Percentiles rank a stretch among this genome's conserved stretches.
These are phyloP conservation scores for Eptesicus fuscus DNA, from an alignment of 2,113 vertebrate species.

Conservation along the genomic window DNA sequence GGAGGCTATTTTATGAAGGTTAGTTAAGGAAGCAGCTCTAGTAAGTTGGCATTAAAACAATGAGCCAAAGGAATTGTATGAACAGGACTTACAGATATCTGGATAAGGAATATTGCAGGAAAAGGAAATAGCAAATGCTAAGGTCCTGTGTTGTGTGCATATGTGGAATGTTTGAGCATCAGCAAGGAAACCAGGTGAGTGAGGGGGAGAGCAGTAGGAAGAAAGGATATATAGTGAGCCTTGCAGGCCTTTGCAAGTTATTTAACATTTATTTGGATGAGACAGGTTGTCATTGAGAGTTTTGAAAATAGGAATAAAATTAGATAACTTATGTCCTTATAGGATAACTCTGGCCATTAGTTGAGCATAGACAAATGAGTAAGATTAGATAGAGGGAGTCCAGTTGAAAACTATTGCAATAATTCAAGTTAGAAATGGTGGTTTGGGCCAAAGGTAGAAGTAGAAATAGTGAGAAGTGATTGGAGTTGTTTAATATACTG, in stretches of 20 bases:
- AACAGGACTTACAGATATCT: neutral
- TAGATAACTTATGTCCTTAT: neutral
- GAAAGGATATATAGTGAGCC: neutral
- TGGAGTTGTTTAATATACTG: neutral
- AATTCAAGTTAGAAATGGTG: neutral
- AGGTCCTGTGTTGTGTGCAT: neutral
- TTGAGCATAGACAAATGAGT: neutral
- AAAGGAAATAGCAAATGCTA: neutral
- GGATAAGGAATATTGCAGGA: neutral
- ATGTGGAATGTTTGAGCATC: neutral
- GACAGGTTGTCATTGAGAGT: neutral
- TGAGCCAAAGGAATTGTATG: neutral
- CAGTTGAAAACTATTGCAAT: neutral
- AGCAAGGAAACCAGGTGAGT: neutral
- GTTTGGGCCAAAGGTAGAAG: neutral
- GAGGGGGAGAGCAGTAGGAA: neutral
- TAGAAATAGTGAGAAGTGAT: neutral
- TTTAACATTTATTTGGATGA: neutral
- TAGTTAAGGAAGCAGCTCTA: neutral
- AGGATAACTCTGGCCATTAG: neutral
- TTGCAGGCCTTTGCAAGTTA: neutral
- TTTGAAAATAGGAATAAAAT: neutral
- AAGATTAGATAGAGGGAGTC: neutral
- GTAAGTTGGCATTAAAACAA: neutral
- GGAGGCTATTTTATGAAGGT: neutral